These are phyloP conservation scores for Pachypeltis micranthus DNA, from an alignment of 1,140 invertebrate genomes.

Conservation along the genomic window DNA sequence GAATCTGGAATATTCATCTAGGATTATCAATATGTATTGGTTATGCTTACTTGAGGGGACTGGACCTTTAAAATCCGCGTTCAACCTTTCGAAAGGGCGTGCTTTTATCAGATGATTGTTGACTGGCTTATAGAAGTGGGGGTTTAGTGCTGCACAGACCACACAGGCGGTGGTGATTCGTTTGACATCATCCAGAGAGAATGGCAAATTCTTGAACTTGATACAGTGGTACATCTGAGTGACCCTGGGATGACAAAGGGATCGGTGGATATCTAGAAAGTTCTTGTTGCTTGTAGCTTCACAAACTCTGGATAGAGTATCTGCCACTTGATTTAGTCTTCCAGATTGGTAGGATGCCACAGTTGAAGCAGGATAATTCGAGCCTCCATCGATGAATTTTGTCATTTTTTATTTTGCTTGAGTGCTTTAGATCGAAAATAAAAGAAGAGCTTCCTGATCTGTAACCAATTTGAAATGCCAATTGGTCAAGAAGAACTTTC, in stretches of 20 bases:
- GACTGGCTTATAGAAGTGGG: constrained; percentile 14
- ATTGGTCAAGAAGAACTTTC: neutral
- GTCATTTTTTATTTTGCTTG: constrained; percentile 9
- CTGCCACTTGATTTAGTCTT: neutral
- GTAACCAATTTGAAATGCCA: neutral
- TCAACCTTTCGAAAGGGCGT: constrained; percentile 25
- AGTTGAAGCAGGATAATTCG: constrained; percentile 2
- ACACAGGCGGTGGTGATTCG: constrained; percentile 18
- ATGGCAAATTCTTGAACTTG: constrained; percentile 24
- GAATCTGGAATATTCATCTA: constrained; percentile 31
- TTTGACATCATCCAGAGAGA: constrained; percentile 24
- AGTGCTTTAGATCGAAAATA: too few relatives aligned
- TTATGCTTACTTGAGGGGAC: constrained; percentile 25
- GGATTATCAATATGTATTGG: constrained; percentile 26
- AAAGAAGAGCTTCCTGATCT: neutral
- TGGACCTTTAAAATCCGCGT: constrained; percentile 29
- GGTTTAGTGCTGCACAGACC: constrained; percentile 24
- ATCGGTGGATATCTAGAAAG: constrained; percentile 19
- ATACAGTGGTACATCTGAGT: constrained; percentile 26
- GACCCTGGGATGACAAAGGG: constrained; percentile 26
- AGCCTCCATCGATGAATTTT: constrained; percentile 11
- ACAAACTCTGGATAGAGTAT: constrained; percentile 9
- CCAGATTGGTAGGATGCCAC: constrained; percentile 11
- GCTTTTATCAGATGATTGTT: constrained; percentile 25
- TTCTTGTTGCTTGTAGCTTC: constrained; percentile 2